These are phyloP conservation scores for Panagrolaimus sp. DNA, from an alignment of 1,140 invertebrate genomes.

Conservation along the genomic window DNA sequence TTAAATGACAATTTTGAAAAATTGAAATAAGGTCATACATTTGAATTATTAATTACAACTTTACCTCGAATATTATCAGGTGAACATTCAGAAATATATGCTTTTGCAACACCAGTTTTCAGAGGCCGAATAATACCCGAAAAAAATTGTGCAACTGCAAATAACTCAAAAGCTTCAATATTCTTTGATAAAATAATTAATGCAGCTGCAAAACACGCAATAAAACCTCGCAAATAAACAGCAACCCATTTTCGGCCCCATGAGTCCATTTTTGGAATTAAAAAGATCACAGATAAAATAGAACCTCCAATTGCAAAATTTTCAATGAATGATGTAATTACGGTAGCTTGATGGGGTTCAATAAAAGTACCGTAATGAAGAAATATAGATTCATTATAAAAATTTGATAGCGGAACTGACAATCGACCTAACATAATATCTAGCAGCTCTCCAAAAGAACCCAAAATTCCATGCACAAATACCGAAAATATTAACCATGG, in stretches of 20 bases:
- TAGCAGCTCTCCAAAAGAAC: neutral
- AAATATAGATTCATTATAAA: slow-evolving; percentile 9
- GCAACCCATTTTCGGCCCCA: neutral
- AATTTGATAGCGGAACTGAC: neutral
- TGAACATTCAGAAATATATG: slow-evolving; percentile 2
- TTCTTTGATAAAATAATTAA: neutral
- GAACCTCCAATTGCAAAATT: neutral
- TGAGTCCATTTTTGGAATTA: neutral
- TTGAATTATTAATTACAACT: no score
- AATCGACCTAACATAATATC: neutral
- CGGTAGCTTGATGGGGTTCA: neutral
- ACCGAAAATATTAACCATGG: neutral
- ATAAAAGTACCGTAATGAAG: neutral
- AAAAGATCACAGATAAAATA: neutral
- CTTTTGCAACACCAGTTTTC: neutral
- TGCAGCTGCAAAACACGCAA: neutral
- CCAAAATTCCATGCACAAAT: slow-evolving; percentile 3
- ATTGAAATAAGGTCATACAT: neutral
- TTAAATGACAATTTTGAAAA: no score
- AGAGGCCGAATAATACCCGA: neutral
- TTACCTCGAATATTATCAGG: neutral
- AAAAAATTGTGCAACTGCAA: neutral
- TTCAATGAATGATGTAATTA: neutral
- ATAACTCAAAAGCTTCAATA: neutral
- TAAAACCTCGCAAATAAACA: neutral